Base-by-base conservation (phyloP, 1,140 invertebrate species). In the Rhysida immarginata region DNA sequence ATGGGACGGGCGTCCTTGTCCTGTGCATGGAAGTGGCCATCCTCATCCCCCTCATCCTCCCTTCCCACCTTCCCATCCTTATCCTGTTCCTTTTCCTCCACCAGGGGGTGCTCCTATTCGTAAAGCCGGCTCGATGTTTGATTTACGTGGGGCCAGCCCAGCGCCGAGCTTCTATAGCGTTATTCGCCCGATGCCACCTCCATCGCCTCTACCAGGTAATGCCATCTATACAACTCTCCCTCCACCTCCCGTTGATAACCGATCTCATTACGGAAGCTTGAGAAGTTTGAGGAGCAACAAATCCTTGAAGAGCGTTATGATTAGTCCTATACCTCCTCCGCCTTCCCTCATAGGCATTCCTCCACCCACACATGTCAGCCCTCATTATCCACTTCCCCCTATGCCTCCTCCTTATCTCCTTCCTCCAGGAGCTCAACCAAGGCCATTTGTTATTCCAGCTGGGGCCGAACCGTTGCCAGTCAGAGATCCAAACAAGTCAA, bases 381-480 rank as follows among this genome's bases (percentile, higher is more conserved):
- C 13, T 13, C 16, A 3, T 11, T 20, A 16, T 13, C 44, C 44
- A 5, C 26, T 56, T 2, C 55, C 55, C 3, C 55, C 55, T 41
- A 49, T 56, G 55, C 55, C 55, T 2, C 55, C 55, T 2, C 11
- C 55, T 2, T 42, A 56, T 23, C 35, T 56, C 8, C 35, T 56
- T 2, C 55, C 55, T 5, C 55, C 55, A 18, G 55, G 55, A 13
- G 35, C 41, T n/a, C 16, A 46, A 8, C 55, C 55, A 8, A 26
- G 46, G 24, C 55, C 55, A n/a, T 20, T 56, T 5, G 55, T 56
- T 13, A 50, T 56, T 43, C 55, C 55, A 11, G 53, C 44, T 24
- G 27, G 27, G n/a, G 54, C 54, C 3, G 55, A 56, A 50, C 55
- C 55, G 5, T 27, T 56, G 26, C 55, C 55, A 20, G 46, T 56